Evolutionary conservation across 92 coral and sea anemone species (phyloP).

Genomic region (Blastomussa wellsi): DNA sequence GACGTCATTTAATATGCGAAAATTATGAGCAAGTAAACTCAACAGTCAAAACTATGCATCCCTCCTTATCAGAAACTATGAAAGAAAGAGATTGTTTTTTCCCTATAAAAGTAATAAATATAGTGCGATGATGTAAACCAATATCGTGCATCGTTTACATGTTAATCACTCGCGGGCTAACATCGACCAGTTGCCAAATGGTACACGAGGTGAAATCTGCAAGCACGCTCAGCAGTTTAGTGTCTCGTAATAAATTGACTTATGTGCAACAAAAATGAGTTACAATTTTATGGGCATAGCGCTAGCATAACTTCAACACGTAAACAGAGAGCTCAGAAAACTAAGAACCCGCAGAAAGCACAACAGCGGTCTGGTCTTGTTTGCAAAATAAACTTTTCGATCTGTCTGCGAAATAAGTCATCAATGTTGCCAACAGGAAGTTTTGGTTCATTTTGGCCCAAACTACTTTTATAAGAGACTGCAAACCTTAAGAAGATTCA

Average conservation of each 20-base stretch:
- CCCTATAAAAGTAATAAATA: background rate
- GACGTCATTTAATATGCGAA: too few species aligned
- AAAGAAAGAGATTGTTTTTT: background rate
- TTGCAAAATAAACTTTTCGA: background rate
- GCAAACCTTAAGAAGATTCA: background rate
- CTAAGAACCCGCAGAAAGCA: background rate
- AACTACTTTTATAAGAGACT: background rate
- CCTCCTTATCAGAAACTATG: background rate
- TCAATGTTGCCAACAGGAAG: background rate
- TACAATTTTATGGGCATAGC: background rate
- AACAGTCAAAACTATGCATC: background rate
- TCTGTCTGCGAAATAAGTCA: too few species aligned
- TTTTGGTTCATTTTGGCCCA: background rate
- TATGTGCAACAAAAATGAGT: background rate
- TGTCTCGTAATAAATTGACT: background rate
- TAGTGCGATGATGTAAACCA: background rate
- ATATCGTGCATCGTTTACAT: background rate
- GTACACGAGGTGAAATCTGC: background rate
- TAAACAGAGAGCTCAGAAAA: background rate
- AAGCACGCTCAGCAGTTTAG: background rate
- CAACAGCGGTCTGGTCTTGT: background rate
- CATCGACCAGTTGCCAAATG: background rate
- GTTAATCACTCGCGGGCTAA: background rate
- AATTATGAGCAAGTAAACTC: too few species aligned
- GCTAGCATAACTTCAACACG: background rate